A percentile compares a stretch with the other conserved stretches of the same genome.
Evolutionary conservation across 2,113 vertebrate species (phyloP).

Genomic region (Megaceryle torquata): DNA sequence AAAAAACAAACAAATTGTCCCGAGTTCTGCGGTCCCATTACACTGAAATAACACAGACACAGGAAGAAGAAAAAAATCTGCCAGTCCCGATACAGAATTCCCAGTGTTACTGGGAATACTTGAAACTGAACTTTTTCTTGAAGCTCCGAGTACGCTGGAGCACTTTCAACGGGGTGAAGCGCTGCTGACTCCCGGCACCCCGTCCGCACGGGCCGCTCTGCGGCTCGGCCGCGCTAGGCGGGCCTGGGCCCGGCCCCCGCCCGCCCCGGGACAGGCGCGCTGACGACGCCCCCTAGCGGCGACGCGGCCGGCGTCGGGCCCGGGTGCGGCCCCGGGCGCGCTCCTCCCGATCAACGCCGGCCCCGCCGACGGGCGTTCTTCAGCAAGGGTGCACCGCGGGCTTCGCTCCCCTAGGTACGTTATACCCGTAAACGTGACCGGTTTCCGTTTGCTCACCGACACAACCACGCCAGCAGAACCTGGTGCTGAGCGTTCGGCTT

Average conservation of each 20-base stretch:
- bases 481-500: neutral
- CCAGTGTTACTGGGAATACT: rapidly evolving
- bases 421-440: rapidly evolving
- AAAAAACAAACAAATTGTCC: neutral
- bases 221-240: neutral
- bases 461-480: neutral
- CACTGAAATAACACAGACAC: neutral
- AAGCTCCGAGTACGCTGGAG: too few relatives aligned
- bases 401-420: rapidly evolving
- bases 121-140: too few relatives aligned
- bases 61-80: too few relatives aligned
- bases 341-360: neutral
- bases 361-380: neutral
- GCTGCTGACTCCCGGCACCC: too few relatives aligned
- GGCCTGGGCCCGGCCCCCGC: neutral
- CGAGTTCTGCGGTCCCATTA: neutral
- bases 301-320: too few relatives aligned
- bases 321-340: too few relatives aligned
- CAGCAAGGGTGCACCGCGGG: neutral
- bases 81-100: neutral
- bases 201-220: too few relatives aligned
- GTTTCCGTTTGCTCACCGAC: rapidly evolving
- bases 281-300: neutral
- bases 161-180: too few relatives aligned
- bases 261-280: neutral